Evolutionary conservation across 37 sponge, comb jelly and placozoan genomes (phyloP), one percentile per base, ranked within the genome.

Genomic region (Diacarnus erythraeanus): DNA sequence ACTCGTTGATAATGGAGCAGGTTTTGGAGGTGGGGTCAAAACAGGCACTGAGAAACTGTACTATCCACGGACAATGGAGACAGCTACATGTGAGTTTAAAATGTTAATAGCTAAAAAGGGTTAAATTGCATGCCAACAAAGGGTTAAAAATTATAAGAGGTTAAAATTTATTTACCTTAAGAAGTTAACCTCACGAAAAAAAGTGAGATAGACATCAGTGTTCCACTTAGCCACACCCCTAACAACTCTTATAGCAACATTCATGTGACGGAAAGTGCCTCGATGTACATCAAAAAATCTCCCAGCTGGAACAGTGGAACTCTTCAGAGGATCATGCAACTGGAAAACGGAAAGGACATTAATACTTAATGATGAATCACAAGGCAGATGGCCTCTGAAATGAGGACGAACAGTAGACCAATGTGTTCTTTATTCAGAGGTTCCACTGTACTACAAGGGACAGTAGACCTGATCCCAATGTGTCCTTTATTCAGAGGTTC

Each of bases 41-140:
- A 26, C 42, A 57, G 1, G 80, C 81, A 35, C 85, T 77, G 0
- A 90, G 25, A 33, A 84, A 84, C 66, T 74, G 79, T 27, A 80
- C 85, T 30, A 90, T 23, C 31, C 85, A 76, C 22, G 90, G 85
- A 80, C 85, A 84, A 69, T 80, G 80, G 47, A 90, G 64, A 2
- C 68, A 76, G 42, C 90, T 90, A 76, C 21, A 69, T 44, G 59
- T 6, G 5, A 42, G 6, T 38, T 5, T 12, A 38, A 47, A 22
- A 42, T 2, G 63, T 38, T 6, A 63, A 23, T 23, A 27, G 8
- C 17, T 63, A 12, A 63, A 15, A 15, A 23, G 18, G 18, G 8
- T 30, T 63, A 30, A 63, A 23, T 63, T n/a, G n/a, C n/a, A n/a
- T n/a, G n/a, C n/a, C n/a, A n/a, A n/a, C n/a, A n/a, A n/a, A n/a